phyloP scores from a whole-genome alignment of 2,113 vertebrate species.

The Neolamprologus hecqui region DNA sequence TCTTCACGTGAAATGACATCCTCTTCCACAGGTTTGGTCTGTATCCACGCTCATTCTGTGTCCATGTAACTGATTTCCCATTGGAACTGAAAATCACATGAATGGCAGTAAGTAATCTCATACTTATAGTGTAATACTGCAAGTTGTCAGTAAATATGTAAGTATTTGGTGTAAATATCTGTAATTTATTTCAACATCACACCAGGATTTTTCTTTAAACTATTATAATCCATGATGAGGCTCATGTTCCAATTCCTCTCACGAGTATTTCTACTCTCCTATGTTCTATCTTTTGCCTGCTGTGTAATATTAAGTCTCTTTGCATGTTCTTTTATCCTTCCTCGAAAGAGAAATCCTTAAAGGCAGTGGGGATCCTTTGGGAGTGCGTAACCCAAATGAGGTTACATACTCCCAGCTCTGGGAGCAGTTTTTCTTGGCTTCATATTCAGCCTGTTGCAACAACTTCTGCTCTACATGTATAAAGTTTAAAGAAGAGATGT shows the following conservation, averaged over 20 bases:
- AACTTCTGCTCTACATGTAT: neutral
- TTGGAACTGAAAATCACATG: slow-evolving; percentile 78
- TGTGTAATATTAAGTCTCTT: slow-evolving; percentile 3
- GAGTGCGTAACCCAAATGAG: slow-evolving; percentile 61
- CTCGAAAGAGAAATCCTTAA: slow-evolving; percentile 57
- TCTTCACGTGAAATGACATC: slow-evolving; percentile 92
- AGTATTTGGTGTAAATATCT: neutral
- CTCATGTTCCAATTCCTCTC: neutral
- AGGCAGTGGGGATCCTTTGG: slow-evolving; percentile 29
- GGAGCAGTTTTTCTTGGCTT: slow-evolving; percentile 22
- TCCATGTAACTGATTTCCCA: slow-evolving; percentile 91
- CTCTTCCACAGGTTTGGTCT: slow-evolving; percentile 94
- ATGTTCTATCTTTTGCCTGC: neutral
- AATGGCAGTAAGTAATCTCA: neutral
- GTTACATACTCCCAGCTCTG: slow-evolving; percentile 17
- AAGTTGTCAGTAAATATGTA: neutral
- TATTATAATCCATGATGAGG: neutral
- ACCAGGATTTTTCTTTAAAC: rapidly evolving
- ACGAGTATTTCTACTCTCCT: neutral
- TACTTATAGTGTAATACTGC: neutral
- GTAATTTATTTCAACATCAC: neutral
- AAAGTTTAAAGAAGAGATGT: neutral
- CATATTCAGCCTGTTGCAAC: neutral
- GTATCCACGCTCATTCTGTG: slow-evolving; percentile 81
- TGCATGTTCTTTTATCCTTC: slow-evolving; percentile 28